These are phyloP conservation scores for Trichoplusia ni DNA, from an alignment of 1,140 invertebrate genomes.

Conservation along the genomic window DNA sequence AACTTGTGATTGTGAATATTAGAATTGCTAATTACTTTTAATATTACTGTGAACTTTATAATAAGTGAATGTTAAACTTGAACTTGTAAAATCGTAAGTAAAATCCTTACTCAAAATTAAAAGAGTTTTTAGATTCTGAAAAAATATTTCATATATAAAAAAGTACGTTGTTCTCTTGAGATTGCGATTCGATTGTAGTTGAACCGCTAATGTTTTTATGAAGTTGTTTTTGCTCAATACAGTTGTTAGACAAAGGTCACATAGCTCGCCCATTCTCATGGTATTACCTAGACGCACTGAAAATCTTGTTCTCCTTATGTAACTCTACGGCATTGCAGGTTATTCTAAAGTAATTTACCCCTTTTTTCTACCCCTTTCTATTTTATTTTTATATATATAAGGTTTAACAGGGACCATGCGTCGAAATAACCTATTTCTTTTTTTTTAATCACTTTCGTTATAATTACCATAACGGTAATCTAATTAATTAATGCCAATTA, in stretches of 20 bases:
- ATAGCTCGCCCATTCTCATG: constrained; percentile 9
- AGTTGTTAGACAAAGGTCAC: constrained; percentile 1
- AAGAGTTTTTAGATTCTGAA: no score
- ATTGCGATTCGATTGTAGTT: no score
- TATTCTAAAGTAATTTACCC: constrained; percentile 12
- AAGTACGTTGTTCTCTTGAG: no score
- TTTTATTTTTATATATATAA: neutral
- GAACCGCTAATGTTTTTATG: no score
- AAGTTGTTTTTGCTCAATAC: neutral
- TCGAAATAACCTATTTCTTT: no score
- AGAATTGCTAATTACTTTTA: constrained; percentile 5
- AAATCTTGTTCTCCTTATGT: constrained; percentile 50
- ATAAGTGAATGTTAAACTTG: neutral
- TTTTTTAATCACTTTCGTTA: no score
- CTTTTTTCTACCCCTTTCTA: neutral
- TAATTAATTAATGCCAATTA: no score
- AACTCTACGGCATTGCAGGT: constrained; percentile 63
- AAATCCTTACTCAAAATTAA: no score
- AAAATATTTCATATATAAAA: no score
- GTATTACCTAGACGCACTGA: constrained; percentile 10
- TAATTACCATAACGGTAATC: no score
- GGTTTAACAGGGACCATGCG: no score
- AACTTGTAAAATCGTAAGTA: constrained; percentile 1
- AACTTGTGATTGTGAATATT: constrained; percentile 27
- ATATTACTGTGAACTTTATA: neutral